Evolutionary conservation across 2,797 vertebrate species (phyloP).

Genomic region (Rhinichthys osculus): DNA sequence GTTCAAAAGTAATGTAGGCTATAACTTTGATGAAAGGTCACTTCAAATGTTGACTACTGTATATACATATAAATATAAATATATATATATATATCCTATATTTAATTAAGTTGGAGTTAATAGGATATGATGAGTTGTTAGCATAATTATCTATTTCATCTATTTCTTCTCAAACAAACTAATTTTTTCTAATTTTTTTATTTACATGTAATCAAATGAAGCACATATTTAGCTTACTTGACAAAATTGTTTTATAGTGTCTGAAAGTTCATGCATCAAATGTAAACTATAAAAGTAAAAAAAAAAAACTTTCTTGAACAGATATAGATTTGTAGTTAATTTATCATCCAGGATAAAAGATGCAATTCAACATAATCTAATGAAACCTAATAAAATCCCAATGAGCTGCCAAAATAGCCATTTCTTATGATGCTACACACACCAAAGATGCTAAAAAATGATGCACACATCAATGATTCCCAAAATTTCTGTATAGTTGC

Average conservation of each 20-base stretch:
- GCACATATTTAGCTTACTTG: not conserved
- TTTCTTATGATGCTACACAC: not conserved
- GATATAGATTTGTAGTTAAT: not conserved
- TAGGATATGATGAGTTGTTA: not conserved
- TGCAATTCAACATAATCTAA: not conserved
- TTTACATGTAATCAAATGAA: not conserved
- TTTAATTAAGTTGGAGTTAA: not conserved
- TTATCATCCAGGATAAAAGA: not conserved
- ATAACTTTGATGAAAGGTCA: no score
- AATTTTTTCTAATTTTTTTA: not conserved
- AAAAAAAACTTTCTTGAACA: not conserved
- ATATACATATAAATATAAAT: no score
- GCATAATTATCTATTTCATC: not conserved
- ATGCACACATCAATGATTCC: not conserved
- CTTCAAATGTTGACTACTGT: no score
- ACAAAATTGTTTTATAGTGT: not conserved
- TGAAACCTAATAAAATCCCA: not conserved
- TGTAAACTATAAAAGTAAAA: not conserved
- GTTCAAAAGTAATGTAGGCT: no score
- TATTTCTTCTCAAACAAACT: no score
- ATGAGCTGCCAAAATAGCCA: not conserved
- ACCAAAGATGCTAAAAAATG: not conserved
- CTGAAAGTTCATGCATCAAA: not conserved
- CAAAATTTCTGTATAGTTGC: not conserved
- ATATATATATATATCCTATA: not conserved